Conservation (phyloP, 2,113 vertebrate species). For the Myotis brandtii region DNA sequence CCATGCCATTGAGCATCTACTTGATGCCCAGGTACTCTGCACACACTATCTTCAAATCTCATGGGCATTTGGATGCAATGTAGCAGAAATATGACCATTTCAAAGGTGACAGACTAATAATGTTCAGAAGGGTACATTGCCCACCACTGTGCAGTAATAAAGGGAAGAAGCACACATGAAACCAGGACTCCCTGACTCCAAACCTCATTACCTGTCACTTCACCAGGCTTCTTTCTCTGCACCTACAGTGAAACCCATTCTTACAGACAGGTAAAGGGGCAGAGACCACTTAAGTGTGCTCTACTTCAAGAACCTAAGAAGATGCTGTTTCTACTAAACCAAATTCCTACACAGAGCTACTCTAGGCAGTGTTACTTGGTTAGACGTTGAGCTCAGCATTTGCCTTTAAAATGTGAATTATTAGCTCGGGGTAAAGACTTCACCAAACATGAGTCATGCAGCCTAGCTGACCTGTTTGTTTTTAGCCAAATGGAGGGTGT, state of each 20-base stretch:
- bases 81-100: not conserved
- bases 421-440: not conserved
- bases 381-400: not conserved
- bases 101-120: not conserved
- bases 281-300: not conserved
- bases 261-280: not conserved
- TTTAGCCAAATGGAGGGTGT: not conserved
- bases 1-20: not conserved
- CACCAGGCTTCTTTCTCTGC: not conserved
- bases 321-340: not conserved
- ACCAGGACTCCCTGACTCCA: not conserved
- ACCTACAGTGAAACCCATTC: not conserved
- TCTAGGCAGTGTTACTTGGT: not conserved
- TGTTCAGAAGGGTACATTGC: not conserved
- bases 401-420: slow-evolving; percentile 75
- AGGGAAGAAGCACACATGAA: not conserved
- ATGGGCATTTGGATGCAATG: too few species aligned
- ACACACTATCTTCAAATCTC: not conserved
- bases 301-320: not conserved
- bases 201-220: not conserved
- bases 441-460: slow-evolving; percentile 54
- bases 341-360: not conserved
- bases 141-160: not conserved
- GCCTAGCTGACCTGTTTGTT: slow-evolving; percentile 31
- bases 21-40: fast-evolving